Conservation (phyloP, 2,888 invertebrate genomes). For the Beris chalybata region DNA sequence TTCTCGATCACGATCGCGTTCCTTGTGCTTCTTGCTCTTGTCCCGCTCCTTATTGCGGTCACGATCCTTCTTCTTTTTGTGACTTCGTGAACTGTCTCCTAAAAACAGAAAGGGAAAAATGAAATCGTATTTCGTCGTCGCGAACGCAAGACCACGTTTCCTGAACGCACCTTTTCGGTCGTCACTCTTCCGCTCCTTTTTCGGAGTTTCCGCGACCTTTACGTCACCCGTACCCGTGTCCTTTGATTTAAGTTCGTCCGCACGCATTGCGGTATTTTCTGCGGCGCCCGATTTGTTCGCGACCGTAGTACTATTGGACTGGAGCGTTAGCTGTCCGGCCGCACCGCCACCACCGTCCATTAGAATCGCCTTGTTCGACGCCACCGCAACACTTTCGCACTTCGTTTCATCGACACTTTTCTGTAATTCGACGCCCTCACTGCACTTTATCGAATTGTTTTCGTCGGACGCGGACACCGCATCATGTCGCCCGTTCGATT, state of each 20-base stretch:
- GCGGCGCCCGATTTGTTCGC: background rate
- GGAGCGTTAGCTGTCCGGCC: too few species aligned
- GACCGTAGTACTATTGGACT: too few species aligned
- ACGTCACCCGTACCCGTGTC: too few species aligned
- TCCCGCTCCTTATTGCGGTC: constrained; percentile 41
- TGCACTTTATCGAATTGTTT: constrained; percentile 2
- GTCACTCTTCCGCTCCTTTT: background rate
- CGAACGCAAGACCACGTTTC: background rate
- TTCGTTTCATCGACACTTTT: background rate
- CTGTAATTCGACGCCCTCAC: background rate
- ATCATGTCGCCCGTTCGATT: background rate
- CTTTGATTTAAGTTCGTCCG: too few species aligned
- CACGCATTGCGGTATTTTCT: background rate
- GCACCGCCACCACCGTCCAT: too few species aligned
- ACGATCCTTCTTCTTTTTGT: constrained; percentile 54
- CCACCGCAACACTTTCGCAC: background rate
- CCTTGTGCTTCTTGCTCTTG: constrained; percentile 37
- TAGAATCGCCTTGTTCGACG: background rate
- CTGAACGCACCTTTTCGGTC: background rate
- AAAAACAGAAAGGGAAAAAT: background rate
- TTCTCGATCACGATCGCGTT: constrained; percentile 13
- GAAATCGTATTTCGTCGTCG: background rate
- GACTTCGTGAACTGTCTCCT: background rate
- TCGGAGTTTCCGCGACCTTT: background rate
- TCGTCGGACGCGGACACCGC: too few species aligned